A percentile compares a stretch with the other conserved stretches of the same genome.
Evolutionary conservation across 2,797 vertebrate genomes (phyloP).

Genomic region (Tapirus indicus): DNA sequence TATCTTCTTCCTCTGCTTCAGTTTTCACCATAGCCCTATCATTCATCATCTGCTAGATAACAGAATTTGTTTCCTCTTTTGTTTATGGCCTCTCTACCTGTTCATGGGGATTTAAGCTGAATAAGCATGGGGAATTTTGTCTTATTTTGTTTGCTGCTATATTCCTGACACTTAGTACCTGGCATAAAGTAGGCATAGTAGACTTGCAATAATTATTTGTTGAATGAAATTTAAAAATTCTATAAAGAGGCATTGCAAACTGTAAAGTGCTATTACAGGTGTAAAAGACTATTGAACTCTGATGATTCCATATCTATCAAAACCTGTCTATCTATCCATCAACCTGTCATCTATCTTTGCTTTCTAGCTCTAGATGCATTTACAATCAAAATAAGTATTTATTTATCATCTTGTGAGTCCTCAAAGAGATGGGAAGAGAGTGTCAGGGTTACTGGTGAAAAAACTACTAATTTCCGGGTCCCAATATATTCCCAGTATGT

Average conservation of each 20-base stretch:
- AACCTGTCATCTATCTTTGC: background rate
- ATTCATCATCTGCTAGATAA: background rate
- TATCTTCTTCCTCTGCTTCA: background rate
- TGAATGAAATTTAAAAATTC: background rate
- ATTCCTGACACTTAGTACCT: background rate
- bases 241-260: background rate
- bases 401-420: background rate
- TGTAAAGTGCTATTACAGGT: background rate
- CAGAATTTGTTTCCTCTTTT: background rate
- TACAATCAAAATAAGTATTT: slow-evolving; percentile 9
- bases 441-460: background rate
- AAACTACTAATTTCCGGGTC: background rate
- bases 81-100: background rate
- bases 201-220: background rate
- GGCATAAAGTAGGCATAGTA: background rate
- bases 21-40: background rate
- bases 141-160: background rate
- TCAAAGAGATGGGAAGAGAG: background rate
- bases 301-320: background rate
- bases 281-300: background rate
- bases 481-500: background rate
- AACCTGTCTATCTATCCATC: background rate
- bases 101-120: background rate
- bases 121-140: background rate
- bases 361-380: background rate